phyloP scores from a whole-genome alignment of 2,888 invertebrate genomes.

The Nomada ferruginata region DNA sequence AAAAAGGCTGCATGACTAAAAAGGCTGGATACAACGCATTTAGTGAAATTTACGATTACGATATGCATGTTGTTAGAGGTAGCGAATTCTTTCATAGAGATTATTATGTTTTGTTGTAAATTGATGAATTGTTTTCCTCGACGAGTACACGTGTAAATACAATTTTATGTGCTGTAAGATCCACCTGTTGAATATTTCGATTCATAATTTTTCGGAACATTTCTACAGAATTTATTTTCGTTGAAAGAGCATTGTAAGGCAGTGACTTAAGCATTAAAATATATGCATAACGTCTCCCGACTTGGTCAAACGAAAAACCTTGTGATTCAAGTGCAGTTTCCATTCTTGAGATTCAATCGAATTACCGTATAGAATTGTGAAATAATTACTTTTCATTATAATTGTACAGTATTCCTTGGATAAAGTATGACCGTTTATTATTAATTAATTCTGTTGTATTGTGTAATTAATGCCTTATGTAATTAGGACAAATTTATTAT shows the following conservation, averaged over 20 bases:
- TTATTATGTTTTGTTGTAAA: conserved; percentile 71
- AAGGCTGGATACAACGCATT: too few species aligned
- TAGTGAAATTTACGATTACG: background rate
- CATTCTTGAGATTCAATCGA: conserved; percentile 17
- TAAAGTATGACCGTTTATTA: background rate
- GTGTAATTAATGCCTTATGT: background rate
- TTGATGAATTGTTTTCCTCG: conserved; percentile 68
- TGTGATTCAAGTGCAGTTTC: conserved; percentile 38
- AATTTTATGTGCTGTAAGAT: conserved; percentile 68
- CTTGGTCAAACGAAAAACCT: conserved; percentile 56
- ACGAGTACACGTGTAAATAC: conserved; percentile 72
- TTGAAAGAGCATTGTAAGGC: conserved; percentile 61
- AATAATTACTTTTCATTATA: conserved; percentile 1
- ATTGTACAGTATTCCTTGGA: background rate
- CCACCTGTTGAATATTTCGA: conserved; percentile 65
- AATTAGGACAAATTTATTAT: background rate
- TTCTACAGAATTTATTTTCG: conserved; percentile 65
- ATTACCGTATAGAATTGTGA: conserved; percentile 8
- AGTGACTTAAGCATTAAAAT: conserved; percentile 66
- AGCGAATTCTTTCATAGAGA: conserved; percentile 69
- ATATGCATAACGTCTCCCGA: conserved; percentile 59
- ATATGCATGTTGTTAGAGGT: conserved; percentile 56
- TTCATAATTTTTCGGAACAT: conserved; percentile 62
- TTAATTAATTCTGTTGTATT: background rate
- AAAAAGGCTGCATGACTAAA: background rate